Base-by-base conservation (phyloP, 2,888 invertebrate genomes). In the Papilio demoleus region DNA sequence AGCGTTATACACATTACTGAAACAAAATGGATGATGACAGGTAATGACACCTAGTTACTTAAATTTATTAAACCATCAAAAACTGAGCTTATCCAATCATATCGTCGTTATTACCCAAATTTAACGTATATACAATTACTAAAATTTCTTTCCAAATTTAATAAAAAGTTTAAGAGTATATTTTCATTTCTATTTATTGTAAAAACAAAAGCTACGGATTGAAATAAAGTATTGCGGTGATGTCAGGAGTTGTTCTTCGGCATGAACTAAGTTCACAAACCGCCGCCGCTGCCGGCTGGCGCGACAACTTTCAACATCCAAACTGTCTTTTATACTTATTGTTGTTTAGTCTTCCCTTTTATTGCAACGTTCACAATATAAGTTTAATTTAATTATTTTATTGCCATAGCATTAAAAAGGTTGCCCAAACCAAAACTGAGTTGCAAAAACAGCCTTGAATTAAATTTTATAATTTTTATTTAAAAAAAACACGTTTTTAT, bases 201-300 rank as follows among this genome's bases (percentile, higher is more conserved):
- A 58, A 65, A 38, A 59, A 64, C 67, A 50, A 60, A 69, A 64
- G 58, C 47, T 64, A 66, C 42, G 53, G 42, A 65, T 31, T 62
- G 58, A 65, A 58, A 67, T 62, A 60, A 67, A 70, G 65, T 70
- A 71, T 36, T 63, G 81, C 79, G 76, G 76, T 81, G 84, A 84
- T 82, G 85, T 87, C 79, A 62, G 75, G 84, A 88, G 84, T 88
- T 84, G 82, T 80, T 78, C 77, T 80, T 79, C 76, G 73, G 78
- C 80, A 79, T 79, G 74, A 73, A 75, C 81, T 78, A 78, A 82
- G 82, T 79, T 84, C 81, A 76, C 81, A 83, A 86, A 88, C 87
- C 83, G 84, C 86, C 79, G 77, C 72, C 81, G 80, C 86, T 86
- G 85, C 86, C 76, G 80, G 80, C 86, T 86, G 85, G 86, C 76